Evolutionary conservation across 2,113 vertebrate species (phyloP).

Genomic region (Dinomys branickii): DNA sequence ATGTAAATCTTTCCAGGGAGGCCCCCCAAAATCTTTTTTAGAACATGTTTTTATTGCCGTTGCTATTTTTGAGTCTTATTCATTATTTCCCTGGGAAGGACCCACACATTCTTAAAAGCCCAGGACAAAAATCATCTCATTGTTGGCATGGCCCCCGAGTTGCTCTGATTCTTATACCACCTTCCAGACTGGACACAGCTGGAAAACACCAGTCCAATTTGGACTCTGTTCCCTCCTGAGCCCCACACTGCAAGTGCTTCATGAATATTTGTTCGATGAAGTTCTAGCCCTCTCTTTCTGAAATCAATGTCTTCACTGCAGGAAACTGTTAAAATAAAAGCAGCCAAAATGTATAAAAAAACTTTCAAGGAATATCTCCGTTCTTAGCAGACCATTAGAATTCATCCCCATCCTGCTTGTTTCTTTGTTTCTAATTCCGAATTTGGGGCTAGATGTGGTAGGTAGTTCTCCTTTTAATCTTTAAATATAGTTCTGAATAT

Average conservation of each 20-base stretch:
- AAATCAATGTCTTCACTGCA: conserved; percentile 31
- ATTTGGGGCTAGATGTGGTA: conserved; percentile 77
- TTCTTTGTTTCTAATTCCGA: conserved; percentile 80
- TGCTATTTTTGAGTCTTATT: conserved; percentile 55
- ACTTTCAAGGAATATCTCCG: conserved; percentile 67
- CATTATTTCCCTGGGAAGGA: not conserved
- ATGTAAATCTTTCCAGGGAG: conserved; percentile 61
- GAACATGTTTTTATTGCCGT: conserved; percentile 46
- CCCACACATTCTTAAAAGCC: not conserved
- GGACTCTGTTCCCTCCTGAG: not conserved
- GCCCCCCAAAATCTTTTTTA: not conserved
- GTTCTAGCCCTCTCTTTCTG: not conserved
- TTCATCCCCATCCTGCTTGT: conserved; percentile 18
- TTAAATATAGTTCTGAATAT: conserved; percentile 81
- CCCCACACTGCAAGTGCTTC: fast-evolving
- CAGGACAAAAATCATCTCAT: not conserved
- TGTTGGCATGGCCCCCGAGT: not conserved
- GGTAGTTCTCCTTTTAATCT: conserved; percentile 82
- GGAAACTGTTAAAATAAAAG: conserved; percentile 75
- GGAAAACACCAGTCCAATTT: not conserved
- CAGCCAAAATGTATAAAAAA: conserved; percentile 77
- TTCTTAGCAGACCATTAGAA: conserved; percentile 63
- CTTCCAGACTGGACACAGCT: not conserved
- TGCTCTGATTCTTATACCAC: not conserved
- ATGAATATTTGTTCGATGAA: not conserved